Base-by-base conservation (phyloP, 1,140 invertebrate species). In the Scylla paramamosain region DNA sequence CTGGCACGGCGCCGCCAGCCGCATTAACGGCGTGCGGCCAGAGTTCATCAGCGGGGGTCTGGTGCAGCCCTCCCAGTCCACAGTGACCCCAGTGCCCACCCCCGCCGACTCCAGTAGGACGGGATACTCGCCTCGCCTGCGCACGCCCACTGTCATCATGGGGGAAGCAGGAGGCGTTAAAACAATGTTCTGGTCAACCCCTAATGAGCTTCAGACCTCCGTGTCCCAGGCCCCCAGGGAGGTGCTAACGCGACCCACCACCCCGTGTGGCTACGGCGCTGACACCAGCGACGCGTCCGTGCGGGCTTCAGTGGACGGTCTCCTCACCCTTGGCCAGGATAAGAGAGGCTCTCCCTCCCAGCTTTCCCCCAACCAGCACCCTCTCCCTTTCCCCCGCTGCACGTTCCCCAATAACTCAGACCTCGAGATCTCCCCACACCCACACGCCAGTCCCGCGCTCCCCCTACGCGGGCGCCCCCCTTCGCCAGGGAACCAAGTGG, bases 131-230 rank as follows among this genome's bases (percentile, higher is more conserved):
- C 83, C 91, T 52, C 95, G 95, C 87, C 95, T 96, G 39, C 95
- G 96, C 20, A 96, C 96, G 31, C 96, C 96, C 31, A 96, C 96
- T 29, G 96, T 97, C 28, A 96, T 96, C 31, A 96, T 99, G 98
- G 98, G 98, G 45, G 98, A 99, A 97, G 98, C 98, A 6, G 98
- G 98, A 59, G 98, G 98, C 20, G 98, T 99, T 0, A 97, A 98
- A 90, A 99, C 98, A 67, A 99, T 99, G 98, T 98, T 99, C 95
- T 99, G 98, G 98, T 98, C 98, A 89, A 91, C 94, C 67, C 92
- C 95, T 20, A 91, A 89, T 87, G 94, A 95, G 94, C 83, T 96
- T 87, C 87, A 93, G 31, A 93, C 96, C 82, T 48, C 96, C 89
- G 92, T 92, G 93, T 92, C 93, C 45, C 95, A 94, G 90, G 52